These are phyloP conservation scores for Aulostomus chinensis DNA, from an alignment of 2,797 vertebrate genomes.

Conservation along the genomic window DNA sequence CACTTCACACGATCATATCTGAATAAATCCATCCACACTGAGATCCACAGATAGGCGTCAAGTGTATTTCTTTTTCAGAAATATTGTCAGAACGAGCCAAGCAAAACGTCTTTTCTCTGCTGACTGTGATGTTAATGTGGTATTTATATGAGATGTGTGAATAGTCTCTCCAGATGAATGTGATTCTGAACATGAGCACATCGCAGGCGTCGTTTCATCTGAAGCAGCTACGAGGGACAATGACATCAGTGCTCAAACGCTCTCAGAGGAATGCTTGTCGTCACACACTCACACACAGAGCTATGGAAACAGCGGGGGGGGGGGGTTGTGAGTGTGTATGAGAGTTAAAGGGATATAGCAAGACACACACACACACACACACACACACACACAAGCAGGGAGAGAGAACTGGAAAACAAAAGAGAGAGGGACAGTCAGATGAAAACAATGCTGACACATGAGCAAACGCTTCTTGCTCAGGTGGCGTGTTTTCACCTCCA, in stretches of 20 bases:
- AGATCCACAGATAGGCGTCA: conserved; percentile 9
- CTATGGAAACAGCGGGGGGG: conserved; percentile 69
- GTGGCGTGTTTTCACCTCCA: too few relatives aligned
- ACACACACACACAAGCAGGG: conserved; percentile 2
- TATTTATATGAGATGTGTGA: neutral
- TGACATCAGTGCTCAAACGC: conserved; percentile 72
- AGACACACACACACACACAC: too few relatives aligned
- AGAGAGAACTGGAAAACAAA: conserved; percentile 48
- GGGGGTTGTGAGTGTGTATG: conserved; percentile 33
- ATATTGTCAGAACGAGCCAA: conserved; percentile 3
- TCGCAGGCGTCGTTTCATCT: conserved; percentile 38
- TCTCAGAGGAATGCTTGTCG: conserved; percentile 64
- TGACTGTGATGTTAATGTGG: conserved; percentile 10
- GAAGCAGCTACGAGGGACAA: conserved; percentile 50
- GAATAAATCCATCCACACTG: conserved; percentile 5
- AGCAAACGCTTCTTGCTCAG: conserved; percentile 37
- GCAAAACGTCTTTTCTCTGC: conserved; percentile 2
- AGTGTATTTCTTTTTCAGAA: conserved; percentile 7
- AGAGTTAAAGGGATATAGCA: conserved; percentile 47
- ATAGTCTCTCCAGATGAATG: conserved; percentile 7
- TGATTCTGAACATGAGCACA: conserved; percentile 31
- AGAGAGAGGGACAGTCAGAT: conserved; percentile 20
- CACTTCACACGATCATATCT: conserved; percentile 12
- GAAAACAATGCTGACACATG: conserved; percentile 61
- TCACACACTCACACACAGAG: conserved; percentile 59